Base-by-base conservation (phyloP, 1,140 invertebrate species). In the Drosophila bipectinata region DNA sequence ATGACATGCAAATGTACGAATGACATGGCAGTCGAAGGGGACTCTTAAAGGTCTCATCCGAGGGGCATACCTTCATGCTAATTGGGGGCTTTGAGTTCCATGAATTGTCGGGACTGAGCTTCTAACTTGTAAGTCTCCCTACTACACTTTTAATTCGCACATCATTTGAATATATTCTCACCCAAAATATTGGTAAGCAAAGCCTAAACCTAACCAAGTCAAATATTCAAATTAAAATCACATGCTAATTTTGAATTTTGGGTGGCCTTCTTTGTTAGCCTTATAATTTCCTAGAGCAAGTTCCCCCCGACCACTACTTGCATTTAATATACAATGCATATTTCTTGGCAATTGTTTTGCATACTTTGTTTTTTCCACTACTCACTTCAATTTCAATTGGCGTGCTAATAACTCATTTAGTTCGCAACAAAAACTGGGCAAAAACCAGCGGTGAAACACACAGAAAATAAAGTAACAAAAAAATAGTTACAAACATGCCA, bases 371-470 rank as follows among this genome's bases (percentile, higher is more conserved):
- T 74, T 49, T 63, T 51, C 52, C 47, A 21, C 63, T 37, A 66
- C 69, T 77, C 59, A 69, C 83, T 83, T 79, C 75, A 79, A 62
- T 77, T 79, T 77, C 83, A 88, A 89, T 88, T 88, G 83, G 83
- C 83, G 83, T 88, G 83, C 72, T 88, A 88, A 88, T 88, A 88
- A 83, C 83, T 88, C 83, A 88, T 88, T 88, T 88, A 88, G 83
- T 83, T 88, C 79, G 84, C 83, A 83, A 73, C 78, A 76, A 77
- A 88, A 69, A 47, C 61, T 21, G 44, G 44, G 37, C 41, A 44
- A 44, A 44, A 44, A 44, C 14, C 57, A 55, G 37, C 53, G 68
- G 68, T n/a, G 12, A 53, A 68, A 68, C 66, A 74, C 56, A 79
- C 79, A 14, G 3, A 41, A 44, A 44, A 37, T 12, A 37, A 37